Evolutionary conservation across 2,888 invertebrate species (phyloP), one percentile per base, ranked within the genome.

Genomic region (Troides oblongomaculatus): DNA sequence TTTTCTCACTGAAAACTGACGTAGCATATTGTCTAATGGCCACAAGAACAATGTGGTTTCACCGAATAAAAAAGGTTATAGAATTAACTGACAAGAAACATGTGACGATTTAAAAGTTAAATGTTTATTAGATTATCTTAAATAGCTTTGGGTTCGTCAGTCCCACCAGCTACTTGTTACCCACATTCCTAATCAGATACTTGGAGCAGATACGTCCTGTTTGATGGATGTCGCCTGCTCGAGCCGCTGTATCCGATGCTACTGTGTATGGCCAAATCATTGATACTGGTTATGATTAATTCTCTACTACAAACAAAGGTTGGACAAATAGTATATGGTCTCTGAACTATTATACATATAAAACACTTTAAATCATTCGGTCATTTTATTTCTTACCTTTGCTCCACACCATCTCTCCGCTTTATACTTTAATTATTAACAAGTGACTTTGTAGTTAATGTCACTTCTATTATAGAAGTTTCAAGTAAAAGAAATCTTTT

Each of bases 111-210:
- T 57, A 21, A 57, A 57, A 57, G 6, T 21, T 14, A 50, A 50
- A 18, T 57, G 57, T 57, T n/a, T 57, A 21, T 14, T 23, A 62
- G 62, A 43, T 68, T 63, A 62, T 58, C 61, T 62, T 57, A 63
- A 58, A 68, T 63, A 58, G 63, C 59, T 25, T 65, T 39, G 65
- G 18, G 8, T 68, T 63, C 46, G 58, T 39, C 39, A 43, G 46
- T 25, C 62, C 65, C 61, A 62, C 64, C n/a, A 61, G 64, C 61
- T 57, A 65, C 69, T 69, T 62, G 69, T 69, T 61, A 62, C 62
- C 65, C 58, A 62, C 65, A 69, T 69, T 69, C 69, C 65, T 69
- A 69, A 69, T 69, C 62, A 65, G 69, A 69, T 69, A 58, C 58
- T 57, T 62, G 23, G 57, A 25, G 12, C 5, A 62, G 69, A 69